Evolutionary conservation across 2,113 vertebrate species (phyloP), one percentile per base, ranked within the genome.

Genomic region (Limnothrissa miodon): DNA sequence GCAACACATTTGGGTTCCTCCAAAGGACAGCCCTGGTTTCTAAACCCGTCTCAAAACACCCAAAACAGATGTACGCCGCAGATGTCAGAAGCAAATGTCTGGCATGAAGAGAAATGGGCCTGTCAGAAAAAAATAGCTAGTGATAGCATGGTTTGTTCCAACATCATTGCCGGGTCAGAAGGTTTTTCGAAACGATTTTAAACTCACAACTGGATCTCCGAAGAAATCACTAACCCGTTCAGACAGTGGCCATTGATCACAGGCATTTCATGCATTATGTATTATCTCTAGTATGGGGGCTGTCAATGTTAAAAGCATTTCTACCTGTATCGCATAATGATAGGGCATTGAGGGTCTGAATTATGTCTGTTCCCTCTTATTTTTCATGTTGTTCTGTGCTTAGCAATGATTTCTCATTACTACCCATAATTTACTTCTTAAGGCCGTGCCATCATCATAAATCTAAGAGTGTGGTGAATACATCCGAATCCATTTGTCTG

Each of bases 271-370:
- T 95, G 90, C 94, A 95, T 95, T 93, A 94, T 94, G 92, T 85
- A 94, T 85, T 82, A 81, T 29, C 86, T 89, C 88, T 89, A 91
- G 86, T 88, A 89, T 15, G 46, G 86, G 85, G 88, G 91, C 89
- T 88, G 89, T 93, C 94, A 85, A 94, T 94, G 93, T 90, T 93
- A 90, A 94, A 93, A 94, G 91, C 90, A 84, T 92, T 88, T 90
- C 85, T 90, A 90, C 85, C 82, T 91, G 84, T 81, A 84, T 87
- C 83, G 87, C 81, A 88, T 91, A 89, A 92, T 87, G 83, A 82
- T 84, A 81, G 85, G 84, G 78, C 74, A 86, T 33, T 13, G 4
- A 15, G 66, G 13, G 66, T 74, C 33, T 36, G 15, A 74, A 74
- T 74, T 81, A 86, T 39, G 79, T 83, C 80, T 74, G 66, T 74